phyloP scores from a whole-genome alignment of 2,113 vertebrate species.

The Seriola dumerili region DNA sequence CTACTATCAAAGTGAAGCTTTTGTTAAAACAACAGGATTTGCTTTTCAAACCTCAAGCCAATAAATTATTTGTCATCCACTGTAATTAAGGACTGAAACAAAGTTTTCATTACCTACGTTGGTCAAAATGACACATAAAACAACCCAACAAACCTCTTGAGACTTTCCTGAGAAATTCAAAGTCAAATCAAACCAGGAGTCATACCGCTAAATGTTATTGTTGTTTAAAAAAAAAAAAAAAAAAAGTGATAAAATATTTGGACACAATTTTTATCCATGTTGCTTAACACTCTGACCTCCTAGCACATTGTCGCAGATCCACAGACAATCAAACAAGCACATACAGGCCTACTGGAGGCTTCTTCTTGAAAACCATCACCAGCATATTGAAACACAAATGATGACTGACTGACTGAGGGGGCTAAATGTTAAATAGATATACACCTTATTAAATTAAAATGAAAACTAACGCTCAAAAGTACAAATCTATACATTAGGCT shows the following conservation, averaged over 20 bases:
- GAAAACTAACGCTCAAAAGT: slow-evolving; percentile 66
- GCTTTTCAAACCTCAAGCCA: slow-evolving; percentile 9
- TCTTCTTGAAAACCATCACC: slow-evolving; percentile 62
- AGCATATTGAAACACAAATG: slow-evolving; percentile 71
- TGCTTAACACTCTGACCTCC: slow-evolving; percentile 18
- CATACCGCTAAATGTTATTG: slow-evolving; percentile 51
- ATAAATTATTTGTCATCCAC: slow-evolving; percentile 11
- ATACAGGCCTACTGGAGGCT: slow-evolving; percentile 48
- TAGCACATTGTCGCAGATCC: slow-evolving; percentile 6
- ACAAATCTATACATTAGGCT: slow-evolving; percentile 86
- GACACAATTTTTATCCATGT: slow-evolving; percentile 44
- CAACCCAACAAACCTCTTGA: slow-evolving; percentile 38
- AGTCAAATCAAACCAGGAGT: slow-evolving; percentile 70
- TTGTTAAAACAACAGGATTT: not conserved
- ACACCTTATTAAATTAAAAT: slow-evolving; percentile 82
- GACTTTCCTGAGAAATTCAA: slow-evolving; percentile 83
- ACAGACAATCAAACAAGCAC: slow-evolving; percentile 44
- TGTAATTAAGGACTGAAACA: slow-evolving; percentile 22
- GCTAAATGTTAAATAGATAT: slow-evolving; percentile 80
- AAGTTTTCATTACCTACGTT: slow-evolving; percentile 21
- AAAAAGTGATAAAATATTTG: slow-evolving; percentile 26
- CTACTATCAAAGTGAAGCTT: not conserved
- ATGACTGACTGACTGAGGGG: slow-evolving; percentile 44
- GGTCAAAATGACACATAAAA: slow-evolving; percentile 46
- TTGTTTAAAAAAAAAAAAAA: slow-evolving; percentile 23